These are phyloP conservation scores for Myripristis murdjan DNA, from an alignment of 2,797 vertebrate genomes.

Conservation along the genomic window DNA sequence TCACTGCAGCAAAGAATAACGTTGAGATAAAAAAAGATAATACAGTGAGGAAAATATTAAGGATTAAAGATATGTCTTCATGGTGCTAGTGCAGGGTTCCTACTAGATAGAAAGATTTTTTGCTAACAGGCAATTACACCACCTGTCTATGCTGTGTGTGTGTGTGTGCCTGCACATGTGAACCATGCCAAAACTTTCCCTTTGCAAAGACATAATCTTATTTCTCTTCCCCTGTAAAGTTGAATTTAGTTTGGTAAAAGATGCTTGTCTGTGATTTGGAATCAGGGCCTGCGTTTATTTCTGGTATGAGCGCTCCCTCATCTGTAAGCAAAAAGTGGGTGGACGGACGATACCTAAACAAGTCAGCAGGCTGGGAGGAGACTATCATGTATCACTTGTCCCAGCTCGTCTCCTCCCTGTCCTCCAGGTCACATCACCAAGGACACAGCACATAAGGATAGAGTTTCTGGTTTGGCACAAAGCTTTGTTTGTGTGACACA, in stretches of 20 bases:
- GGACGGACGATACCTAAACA: conserved; percentile 28
- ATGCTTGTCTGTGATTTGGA: conserved; percentile 24
- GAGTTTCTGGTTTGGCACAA: conserved; percentile 51
- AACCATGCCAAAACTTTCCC: background rate
- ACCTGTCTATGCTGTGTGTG: background rate
- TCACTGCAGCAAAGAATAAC: too few species aligned
- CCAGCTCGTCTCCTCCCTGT: conserved; percentile 34
- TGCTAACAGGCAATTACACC: background rate
- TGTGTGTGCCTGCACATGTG: background rate
- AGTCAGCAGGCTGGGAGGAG: conserved; percentile 1
- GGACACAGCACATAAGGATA: conserved; percentile 43
- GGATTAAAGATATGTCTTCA: too few species aligned
- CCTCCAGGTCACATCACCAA: conserved; percentile 56
- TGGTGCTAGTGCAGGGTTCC: background rate
- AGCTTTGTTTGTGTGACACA: conserved; percentile 45
- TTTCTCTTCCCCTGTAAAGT: background rate
- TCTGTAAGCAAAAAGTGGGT: conserved; percentile 17
- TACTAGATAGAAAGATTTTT: too few species aligned
- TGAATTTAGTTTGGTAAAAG: conserved; percentile 9
- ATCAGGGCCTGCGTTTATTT: conserved; percentile 24
- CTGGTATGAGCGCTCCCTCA: conserved; percentile 1
- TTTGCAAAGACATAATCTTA: background rate
- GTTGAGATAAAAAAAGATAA: too few species aligned
- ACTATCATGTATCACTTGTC: conserved; percentile 59
- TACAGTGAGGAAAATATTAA: too few species aligned